Evolutionary conservation across 2,113 vertebrate species (phyloP), one percentile per base, ranked within the genome.

Genomic region (Trematomus loennbergii): DNA sequence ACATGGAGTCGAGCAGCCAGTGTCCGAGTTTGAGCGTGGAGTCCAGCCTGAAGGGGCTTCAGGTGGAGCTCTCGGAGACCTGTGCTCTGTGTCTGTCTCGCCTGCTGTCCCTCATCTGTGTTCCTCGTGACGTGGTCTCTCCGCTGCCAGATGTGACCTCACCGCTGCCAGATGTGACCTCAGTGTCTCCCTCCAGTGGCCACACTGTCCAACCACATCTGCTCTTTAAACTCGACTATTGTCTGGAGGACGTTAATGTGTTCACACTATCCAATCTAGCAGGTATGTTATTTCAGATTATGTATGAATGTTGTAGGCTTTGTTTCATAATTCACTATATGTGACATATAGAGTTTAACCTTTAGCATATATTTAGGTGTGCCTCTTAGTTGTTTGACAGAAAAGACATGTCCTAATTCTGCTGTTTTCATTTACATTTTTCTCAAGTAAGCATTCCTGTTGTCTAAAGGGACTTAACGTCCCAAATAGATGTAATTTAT

Each of bases 41-140:
- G 67, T 98, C 96, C 88, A 96, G 92, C 64, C 94, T 99, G 75
- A 96, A 95, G 53, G 97, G 97, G 12, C 84, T 99, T 81, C 97
- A 99, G 83, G 88, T 97, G 89, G 98, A 99, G 93, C 93, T 96
- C 0, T 99, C 97, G 0, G 98, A 99, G 54, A 97, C 96, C 29
- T 98, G 98, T 78, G 91, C 96, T 5, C 93, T 97, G 62, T 99
- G 97, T 90, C 94, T 99, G 57, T 97, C 97, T 85, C 96, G 97
- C 52, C 88, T 99, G 57, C 90, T 98, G 67, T 94, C 94, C 12
- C 85, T 98, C 45, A 88, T 97, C 69, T 90, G 79, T 68, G 81
- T 78, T 0, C 85, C 7, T 11, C 48, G 0, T 53, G 40, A 43
- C 46, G 3, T 16, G 9, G 55, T 9, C n/a, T 33, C 64, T 25